A percentile compares a stretch with the other conserved stretches of the same genome.
phyloP scores from a whole-genome alignment of 2,888 invertebrate species.

The Gerosis bhagava region DNA sequence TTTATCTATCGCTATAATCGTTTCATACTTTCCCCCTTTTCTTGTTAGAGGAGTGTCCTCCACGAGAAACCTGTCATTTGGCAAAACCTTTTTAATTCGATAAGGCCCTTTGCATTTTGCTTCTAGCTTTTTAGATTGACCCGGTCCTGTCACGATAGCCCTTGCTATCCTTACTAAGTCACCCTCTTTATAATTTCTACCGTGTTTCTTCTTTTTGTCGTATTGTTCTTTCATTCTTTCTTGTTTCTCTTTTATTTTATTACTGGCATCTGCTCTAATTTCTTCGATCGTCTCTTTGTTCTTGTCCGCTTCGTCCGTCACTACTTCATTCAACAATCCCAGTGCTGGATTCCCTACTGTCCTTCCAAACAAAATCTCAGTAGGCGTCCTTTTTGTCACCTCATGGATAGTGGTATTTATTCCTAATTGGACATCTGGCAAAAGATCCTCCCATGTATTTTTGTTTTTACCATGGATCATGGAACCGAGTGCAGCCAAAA shows the following conservation, averaged over 20 bases:
- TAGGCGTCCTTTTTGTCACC: constrained; percentile 1
- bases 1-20: constrained; percentile 33
- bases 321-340: too few species aligned
- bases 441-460: constrained; percentile 10
- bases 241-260: not conserved
- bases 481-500: not conserved
- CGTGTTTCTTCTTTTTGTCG: not conserved
- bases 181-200: not conserved
- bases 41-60: constrained; percentile 37
- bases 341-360: too few species aligned
- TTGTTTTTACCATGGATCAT: not conserved
- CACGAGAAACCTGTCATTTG: constrained; percentile 34
- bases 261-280: too few species aligned
- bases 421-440: constrained; percentile 9
- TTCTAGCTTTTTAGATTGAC: constrained; percentile 30
- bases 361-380: constrained; percentile 15
- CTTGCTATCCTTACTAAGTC: not conserved
- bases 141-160: not conserved
- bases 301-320: too few species aligned
- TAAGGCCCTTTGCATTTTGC: constrained; percentile 34
- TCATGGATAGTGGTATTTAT: constrained; percentile 11
- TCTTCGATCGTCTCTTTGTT: too few species aligned
- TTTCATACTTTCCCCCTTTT: constrained; percentile 31
- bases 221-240: not conserved
- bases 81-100: constrained; percentile 32